A percentile compares a stretch with the other conserved stretches of the same genome.
Evolutionary conservation across 2,888 invertebrate genomes (phyloP).

Genomic region (Erebia palarica): DNA sequence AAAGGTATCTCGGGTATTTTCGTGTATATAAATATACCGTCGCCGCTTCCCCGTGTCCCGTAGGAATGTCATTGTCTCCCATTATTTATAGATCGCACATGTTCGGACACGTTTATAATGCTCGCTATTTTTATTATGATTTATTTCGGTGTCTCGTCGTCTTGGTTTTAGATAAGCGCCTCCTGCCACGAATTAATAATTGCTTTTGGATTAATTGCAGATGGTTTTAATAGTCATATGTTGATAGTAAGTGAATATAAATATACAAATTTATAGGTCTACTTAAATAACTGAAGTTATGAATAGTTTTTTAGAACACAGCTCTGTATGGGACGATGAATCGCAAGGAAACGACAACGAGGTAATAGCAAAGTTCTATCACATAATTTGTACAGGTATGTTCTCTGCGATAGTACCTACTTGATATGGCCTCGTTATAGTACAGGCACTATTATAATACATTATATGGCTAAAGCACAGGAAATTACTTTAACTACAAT

Average conservation of each 20-base stretch:
- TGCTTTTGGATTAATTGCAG: constrained; percentile 40
- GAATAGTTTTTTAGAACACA: too few relatives aligned
- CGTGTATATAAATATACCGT: neutral
- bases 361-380: too few relatives aligned
- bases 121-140: constrained; percentile 43
- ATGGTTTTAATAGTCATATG: constrained; percentile 37
- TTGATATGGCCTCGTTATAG: too few relatives aligned
- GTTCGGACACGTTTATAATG: constrained; percentile 28
- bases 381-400: too few relatives aligned
- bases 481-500: too few relatives aligned
- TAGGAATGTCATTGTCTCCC: constrained; percentile 34
- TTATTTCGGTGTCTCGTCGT: constrained; percentile 33
- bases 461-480: too few relatives aligned
- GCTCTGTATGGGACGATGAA: too few relatives aligned
- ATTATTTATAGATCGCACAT: constrained; percentile 34
- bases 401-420: too few relatives aligned
- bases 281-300: too few relatives aligned
- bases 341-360: too few relatives aligned
- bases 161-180: constrained; percentile 30
- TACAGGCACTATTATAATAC: too few relatives aligned
- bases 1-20: neutral
- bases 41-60: constrained; percentile 6
- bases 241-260: neutral
- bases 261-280: too few relatives aligned
- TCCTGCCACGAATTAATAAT: constrained; percentile 49